Conservation (phyloP, 2,888 invertebrate species). For the Tanytarsus gracilentus region DNA sequence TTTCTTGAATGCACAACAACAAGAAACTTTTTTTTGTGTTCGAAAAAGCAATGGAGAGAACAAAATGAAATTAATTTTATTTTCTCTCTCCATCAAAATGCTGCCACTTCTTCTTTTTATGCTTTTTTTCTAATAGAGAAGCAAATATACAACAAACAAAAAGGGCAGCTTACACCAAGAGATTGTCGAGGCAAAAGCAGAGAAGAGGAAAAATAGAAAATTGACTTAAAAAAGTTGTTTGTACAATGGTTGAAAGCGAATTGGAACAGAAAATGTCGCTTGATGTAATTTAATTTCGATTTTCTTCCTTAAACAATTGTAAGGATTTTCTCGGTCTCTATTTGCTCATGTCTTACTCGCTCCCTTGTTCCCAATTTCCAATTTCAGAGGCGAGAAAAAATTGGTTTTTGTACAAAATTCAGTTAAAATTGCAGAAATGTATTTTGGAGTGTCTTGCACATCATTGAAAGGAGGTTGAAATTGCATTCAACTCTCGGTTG, state of each 20-base stretch:
- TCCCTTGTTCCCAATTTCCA: too few relatives aligned
- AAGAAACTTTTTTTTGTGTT: not conserved
- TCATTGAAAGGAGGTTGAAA: too few relatives aligned
- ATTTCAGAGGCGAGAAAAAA: too few relatives aligned
- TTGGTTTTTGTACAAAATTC: too few relatives aligned
- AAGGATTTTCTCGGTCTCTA: not conserved
- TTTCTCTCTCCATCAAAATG: not conserved
- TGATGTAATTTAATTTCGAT: constrained; percentile 28
- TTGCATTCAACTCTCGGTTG: too few relatives aligned
- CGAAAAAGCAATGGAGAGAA: not conserved
- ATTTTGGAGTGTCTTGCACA: too few relatives aligned
- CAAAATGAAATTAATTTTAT: constrained; percentile 26
- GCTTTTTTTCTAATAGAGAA: constrained; percentile 3
- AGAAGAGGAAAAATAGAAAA: not conserved
- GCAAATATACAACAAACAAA: not conserved
- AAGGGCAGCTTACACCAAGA: too few relatives aligned
- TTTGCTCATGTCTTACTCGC: not conserved
- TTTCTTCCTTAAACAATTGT: constrained; percentile 18
- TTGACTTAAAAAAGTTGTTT: constrained; percentile 20
- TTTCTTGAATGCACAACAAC: too few relatives aligned
- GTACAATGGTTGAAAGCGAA: constrained; percentile 11
- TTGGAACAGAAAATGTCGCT: not conserved
- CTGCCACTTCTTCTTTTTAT: not conserved
- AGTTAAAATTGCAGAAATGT: too few relatives aligned
- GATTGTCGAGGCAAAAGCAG: too few relatives aligned